phyloP scores from a whole-genome alignment of 1,140 invertebrate species.

The Drosophila azteca region DNA sequence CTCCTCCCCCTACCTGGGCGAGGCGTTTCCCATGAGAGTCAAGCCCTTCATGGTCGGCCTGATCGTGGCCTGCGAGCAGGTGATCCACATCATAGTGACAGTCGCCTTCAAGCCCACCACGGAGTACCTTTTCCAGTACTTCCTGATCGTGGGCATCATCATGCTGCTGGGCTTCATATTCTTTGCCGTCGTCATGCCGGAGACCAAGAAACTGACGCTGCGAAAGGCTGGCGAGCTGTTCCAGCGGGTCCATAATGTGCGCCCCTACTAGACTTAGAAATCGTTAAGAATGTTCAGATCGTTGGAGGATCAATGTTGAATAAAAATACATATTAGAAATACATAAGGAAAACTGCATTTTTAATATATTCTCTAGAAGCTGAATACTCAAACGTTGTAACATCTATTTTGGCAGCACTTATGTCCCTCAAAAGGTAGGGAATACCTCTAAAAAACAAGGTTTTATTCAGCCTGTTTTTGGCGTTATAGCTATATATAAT shows the following conservation, averaged over 20 bases:
- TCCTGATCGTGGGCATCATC: slow-evolving; percentile 58
- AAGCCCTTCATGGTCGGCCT: slow-evolving; percentile 59
- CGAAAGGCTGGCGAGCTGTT: slow-evolving; percentile 57
- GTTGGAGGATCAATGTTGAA: too few species aligned
- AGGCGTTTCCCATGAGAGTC: slow-evolving; percentile 64
- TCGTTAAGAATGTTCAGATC: not conserved
- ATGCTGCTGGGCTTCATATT: slow-evolving; percentile 44
- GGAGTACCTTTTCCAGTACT: slow-evolving; percentile 44
- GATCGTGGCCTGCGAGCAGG: slow-evolving; percentile 58
- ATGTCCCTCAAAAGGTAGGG: too few species aligned
- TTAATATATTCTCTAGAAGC: too few species aligned
- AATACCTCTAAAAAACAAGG: too few species aligned
- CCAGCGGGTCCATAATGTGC: slow-evolving; percentile 34
- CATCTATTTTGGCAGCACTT: too few species aligned
- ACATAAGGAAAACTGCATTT: too few species aligned
- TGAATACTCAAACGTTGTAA: too few species aligned
- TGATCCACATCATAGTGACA: slow-evolving; percentile 67
- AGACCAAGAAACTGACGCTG: slow-evolving; percentile 54
- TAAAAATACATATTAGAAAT: too few species aligned
- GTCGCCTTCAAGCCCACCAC: slow-evolving; percentile 12
- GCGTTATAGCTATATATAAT: too few species aligned
- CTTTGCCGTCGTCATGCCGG: slow-evolving; percentile 52
- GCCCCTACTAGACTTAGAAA: slow-evolving; percentile 21
- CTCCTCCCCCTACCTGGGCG: slow-evolving; percentile 60
- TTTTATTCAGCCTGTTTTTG: too few species aligned